These are phyloP conservation scores for Donacobius atricapilla DNA, from an alignment of 2,113 vertebrate species.

Conservation along the genomic window DNA sequence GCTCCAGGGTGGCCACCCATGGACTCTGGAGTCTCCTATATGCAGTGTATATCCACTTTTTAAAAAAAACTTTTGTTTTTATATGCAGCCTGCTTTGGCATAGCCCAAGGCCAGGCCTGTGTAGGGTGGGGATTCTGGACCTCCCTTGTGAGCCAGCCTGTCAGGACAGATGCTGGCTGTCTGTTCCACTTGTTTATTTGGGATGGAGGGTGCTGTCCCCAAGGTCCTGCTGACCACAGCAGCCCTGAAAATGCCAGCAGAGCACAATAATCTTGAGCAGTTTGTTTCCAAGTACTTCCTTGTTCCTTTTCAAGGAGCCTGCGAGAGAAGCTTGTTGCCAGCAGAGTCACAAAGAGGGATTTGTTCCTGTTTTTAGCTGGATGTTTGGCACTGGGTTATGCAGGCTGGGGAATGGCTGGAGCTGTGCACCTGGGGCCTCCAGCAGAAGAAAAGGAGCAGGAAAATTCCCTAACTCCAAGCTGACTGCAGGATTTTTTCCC, in stretches of 20 bases:
- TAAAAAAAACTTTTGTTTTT: background rate
- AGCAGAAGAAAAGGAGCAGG: background rate
- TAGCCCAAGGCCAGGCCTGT: background rate
- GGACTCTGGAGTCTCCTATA: background rate
- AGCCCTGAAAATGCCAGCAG: background rate
- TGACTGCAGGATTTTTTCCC: background rate
- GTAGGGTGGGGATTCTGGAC: background rate
- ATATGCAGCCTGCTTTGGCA: slow-evolving; percentile 23
- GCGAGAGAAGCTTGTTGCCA: background rate
- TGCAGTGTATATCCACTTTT: background rate
- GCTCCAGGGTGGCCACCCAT: background rate
- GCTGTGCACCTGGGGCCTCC: background rate
- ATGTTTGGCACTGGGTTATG: background rate
- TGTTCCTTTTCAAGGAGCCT: background rate
- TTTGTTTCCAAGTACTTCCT: background rate
- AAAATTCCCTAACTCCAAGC: background rate
- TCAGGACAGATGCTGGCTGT: slow-evolving; percentile 16
- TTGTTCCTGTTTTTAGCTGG: slow-evolving; percentile 25
- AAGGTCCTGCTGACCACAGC: background rate
- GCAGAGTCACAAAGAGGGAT: background rate
- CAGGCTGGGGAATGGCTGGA: background rate
- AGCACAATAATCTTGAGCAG: background rate
- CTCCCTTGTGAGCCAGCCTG: background rate
- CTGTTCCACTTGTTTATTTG: background rate
- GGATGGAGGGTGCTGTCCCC: slow-evolving; percentile 30